A percentile compares a stretch with the other conserved stretches of the same genome.
phyloP scores from a whole-genome alignment of 92 coral and sea anemone genomes.

The Nematostella vectensis region DNA sequence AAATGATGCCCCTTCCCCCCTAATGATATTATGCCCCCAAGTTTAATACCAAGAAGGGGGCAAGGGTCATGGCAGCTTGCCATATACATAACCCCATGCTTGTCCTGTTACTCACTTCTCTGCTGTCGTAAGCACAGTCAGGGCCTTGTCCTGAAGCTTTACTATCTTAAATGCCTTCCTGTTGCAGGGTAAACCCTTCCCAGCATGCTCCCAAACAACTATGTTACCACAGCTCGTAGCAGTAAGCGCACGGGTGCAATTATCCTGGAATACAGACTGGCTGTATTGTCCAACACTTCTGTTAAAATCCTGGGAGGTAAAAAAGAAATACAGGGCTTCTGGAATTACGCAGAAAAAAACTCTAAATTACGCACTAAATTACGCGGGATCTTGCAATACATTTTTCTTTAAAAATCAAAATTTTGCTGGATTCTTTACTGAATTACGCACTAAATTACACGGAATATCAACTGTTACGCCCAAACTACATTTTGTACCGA shows the following conservation, averaged over 20 bases:
- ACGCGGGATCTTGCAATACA: neutral
- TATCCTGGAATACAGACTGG: constrained; percentile 91
- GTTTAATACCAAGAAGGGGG: too few species aligned
- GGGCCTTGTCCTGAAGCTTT: constrained; percentile 85
- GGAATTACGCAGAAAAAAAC: too few species aligned
- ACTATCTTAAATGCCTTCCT: constrained; percentile 98
- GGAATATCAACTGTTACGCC: too few species aligned
- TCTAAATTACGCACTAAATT: too few species aligned
- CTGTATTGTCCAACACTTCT: constrained; percentile 90
- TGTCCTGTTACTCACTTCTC: constrained; percentile 75
- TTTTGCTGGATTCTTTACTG: too few species aligned
- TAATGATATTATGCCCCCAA: too few species aligned
- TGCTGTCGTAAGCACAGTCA: constrained; percentile 76
- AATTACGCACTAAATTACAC: too few species aligned
- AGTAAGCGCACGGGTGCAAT: constrained; percentile 81
- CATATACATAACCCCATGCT: too few species aligned
- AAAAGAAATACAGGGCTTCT: neutral
- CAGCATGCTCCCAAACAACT: constrained; percentile 92
- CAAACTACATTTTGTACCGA: too few species aligned
- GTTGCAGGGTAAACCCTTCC: constrained; percentile 76
- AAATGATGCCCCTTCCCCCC: too few species aligned
- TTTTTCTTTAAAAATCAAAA: too few species aligned
- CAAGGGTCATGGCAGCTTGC: too few species aligned
- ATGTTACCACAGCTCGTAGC: constrained; percentile 97
- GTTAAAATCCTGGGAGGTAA: constrained; percentile 70